Evolutionary conservation across 2,888 invertebrate genomes (phyloP).

Genomic region (Drosophila mayaguana): DNA sequence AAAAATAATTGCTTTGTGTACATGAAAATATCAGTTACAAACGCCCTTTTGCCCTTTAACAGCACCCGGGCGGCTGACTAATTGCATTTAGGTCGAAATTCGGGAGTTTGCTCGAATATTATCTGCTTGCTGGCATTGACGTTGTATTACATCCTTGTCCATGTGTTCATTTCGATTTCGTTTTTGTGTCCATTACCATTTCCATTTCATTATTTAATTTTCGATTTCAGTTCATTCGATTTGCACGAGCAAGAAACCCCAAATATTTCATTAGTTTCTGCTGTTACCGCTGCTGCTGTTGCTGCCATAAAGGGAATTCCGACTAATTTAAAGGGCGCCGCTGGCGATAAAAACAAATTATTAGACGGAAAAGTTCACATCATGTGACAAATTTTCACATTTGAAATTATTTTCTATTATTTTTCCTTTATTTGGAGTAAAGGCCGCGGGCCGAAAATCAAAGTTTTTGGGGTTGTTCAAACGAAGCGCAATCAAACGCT

Average conservation of each 20-base stretch:
- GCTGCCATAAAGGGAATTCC: constrained; percentile 2
- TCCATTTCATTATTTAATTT: not conserved
- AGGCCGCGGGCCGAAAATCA: constrained; percentile 14
- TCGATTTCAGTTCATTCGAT: constrained; percentile 3
- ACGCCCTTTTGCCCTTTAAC: too few species aligned
- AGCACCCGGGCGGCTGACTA: too few species aligned
- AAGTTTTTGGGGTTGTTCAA: not conserved
- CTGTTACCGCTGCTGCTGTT: not conserved
- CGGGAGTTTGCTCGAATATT: too few species aligned
- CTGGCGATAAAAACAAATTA: constrained; percentile 32
- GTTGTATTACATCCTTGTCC: too few species aligned
- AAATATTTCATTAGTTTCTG: constrained; percentile 36
- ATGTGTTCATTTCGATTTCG: too few species aligned
- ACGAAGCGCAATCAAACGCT: too few species aligned
- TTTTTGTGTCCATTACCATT: too few species aligned
- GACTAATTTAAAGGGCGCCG: constrained; percentile 32
- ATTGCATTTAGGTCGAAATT: too few species aligned
- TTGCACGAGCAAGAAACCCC: not conserved
- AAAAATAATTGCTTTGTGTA: too few species aligned
- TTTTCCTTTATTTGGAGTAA: not conserved
- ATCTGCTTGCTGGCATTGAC: too few species aligned
- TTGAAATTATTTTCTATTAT: not conserved
- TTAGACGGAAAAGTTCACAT: constrained; percentile 9
- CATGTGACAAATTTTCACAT: not conserved
- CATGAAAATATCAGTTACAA: too few species aligned